These are phyloP conservation scores for Enteromius unitaeniatus DNA, from an alignment of 2,797 vertebrate genomes.

Conservation along the genomic window DNA sequence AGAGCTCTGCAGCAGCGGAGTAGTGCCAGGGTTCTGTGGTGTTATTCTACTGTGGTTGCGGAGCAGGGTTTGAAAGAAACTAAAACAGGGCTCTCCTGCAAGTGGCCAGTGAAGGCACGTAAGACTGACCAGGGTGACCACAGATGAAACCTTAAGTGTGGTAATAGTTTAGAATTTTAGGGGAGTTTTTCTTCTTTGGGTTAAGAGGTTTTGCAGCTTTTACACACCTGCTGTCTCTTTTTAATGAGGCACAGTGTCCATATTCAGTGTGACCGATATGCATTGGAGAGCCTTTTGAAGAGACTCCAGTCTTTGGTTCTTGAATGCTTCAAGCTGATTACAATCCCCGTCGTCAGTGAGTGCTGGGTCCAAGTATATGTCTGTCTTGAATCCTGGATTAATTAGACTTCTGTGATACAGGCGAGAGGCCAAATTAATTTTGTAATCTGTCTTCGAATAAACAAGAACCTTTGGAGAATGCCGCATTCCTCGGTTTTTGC, in stretches of 20 bases:
- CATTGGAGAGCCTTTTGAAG: constrained; percentile 51
- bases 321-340: constrained; percentile 50
- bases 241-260: constrained; percentile 52
- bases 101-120: constrained; percentile 65
- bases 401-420: constrained; percentile 57
- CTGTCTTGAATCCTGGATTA: constrained; percentile 58
- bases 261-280: constrained; percentile 41
- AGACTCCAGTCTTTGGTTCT: constrained; percentile 54
- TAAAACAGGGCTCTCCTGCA: constrained; percentile 66
- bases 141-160: constrained; percentile 63
- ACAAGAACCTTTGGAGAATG: constrained; percentile 42
- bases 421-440: constrained; percentile 59
- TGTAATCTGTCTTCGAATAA: constrained; percentile 50
- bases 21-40: constrained; percentile 67
- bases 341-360: constrained; percentile 42
- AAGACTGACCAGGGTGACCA: constrained; percentile 68
- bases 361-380: constrained; percentile 58
- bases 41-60: constrained; percentile 67
- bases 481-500: constrained; percentile 47
- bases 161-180: constrained; percentile 48
- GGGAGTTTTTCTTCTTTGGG: constrained; percentile 29
- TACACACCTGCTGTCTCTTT: constrained; percentile 62
- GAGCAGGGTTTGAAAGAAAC: constrained; percentile 67
- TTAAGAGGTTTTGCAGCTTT: constrained; percentile 41
- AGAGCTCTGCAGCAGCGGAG: constrained; percentile 31